Conservation (phyloP, 2,888 invertebrate species). For the Amphimallon solstitiale region DNA sequence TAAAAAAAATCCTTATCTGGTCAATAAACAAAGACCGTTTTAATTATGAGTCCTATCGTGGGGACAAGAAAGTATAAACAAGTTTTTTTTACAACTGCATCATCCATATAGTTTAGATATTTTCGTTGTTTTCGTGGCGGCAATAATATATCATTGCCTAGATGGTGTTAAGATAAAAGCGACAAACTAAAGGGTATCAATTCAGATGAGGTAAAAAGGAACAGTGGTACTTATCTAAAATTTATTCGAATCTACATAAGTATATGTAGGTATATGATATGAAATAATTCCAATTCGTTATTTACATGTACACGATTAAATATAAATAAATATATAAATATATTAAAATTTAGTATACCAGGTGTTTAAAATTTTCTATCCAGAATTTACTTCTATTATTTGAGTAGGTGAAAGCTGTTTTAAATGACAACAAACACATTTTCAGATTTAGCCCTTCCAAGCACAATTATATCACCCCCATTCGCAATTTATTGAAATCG, state of each 20-base stretch:
- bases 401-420: too few species aligned
- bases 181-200: slow-evolving; percentile 15
- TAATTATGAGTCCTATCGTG: slow-evolving; percentile 52
- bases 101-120: slow-evolving; percentile 48
- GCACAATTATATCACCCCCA: too few species aligned
- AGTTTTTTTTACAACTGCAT: slow-evolving; percentile 46
- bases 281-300: too few species aligned
- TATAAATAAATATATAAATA: too few species aligned
- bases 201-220: slow-evolving; percentile 24
- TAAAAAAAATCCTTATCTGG: slow-evolving; percentile 54
- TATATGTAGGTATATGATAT: too few species aligned
- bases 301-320: too few species aligned
- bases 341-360: too few species aligned
- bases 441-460: too few species aligned
- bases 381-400: too few species aligned
- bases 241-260: background rate
- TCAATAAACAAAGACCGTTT: slow-evolving; percentile 55
- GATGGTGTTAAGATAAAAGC: slow-evolving; percentile 49
- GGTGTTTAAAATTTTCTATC: too few species aligned
- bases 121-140: slow-evolving; percentile 46
- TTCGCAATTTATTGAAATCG: too few species aligned
- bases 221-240: background rate
- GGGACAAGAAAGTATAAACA: slow-evolving; percentile 50
- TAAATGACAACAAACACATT: too few species aligned
- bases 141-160: slow-evolving; percentile 49